phyloP scores from a whole-genome alignment of 2,113 vertebrate species.

The Rhombomys opimus region DNA sequence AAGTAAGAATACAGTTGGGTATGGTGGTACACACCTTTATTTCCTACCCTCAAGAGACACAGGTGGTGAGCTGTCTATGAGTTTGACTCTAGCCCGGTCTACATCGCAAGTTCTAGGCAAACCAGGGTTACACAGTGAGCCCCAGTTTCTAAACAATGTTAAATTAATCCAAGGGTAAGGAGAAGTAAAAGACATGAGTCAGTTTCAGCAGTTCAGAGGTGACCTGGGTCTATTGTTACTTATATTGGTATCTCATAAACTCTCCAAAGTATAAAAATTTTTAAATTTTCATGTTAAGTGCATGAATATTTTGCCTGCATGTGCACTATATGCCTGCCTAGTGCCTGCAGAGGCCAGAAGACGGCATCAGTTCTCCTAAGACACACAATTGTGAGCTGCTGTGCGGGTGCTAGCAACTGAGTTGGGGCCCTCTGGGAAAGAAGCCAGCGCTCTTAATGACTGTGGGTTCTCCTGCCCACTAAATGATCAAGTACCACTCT shows the following conservation, averaged over 20 bases:
- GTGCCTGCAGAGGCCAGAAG: not conserved
- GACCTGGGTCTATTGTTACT: not conserved
- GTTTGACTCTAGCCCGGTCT: not conserved
- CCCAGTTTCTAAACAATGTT: not conserved
- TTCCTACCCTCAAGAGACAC: not conserved
- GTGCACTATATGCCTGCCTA: not conserved
- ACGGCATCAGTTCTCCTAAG: not conserved
- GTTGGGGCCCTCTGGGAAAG: not conserved
- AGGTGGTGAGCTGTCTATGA: not conserved
- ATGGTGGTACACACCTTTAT: not conserved
- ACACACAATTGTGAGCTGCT: not conserved
- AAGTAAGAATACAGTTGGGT: not conserved
- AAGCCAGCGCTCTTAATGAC: not conserved
- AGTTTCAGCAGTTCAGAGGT: not conserved
- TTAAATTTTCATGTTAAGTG: not conserved
- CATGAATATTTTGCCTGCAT: not conserved
- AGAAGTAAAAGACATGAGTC: slow-evolving; percentile 21
- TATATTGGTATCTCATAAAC: not conserved
- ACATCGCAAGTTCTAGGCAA: not conserved
- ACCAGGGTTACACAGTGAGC: not conserved
- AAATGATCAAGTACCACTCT: slow-evolving; percentile 51
- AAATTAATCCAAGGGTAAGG: not conserved
- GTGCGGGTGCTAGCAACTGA: not conserved
- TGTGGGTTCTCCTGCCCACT: not conserved
- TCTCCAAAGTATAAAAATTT: slow-evolving; percentile 48